These are phyloP conservation scores for Platichthys flesus DNA, from an alignment of 2,113 vertebrate genomes.

Conservation along the genomic window DNA sequence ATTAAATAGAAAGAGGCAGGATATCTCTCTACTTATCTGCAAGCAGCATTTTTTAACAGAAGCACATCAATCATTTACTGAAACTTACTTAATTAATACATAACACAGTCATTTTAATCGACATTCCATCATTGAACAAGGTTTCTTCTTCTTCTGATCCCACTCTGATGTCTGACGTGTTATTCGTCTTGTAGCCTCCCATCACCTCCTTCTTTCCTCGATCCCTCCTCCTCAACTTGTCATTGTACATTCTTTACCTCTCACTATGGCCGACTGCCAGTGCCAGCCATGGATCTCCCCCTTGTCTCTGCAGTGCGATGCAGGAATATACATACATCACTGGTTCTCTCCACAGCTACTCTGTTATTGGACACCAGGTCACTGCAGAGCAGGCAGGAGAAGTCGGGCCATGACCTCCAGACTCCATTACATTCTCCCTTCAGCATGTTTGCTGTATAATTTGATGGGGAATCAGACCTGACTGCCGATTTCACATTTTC, in stretches of 20 bases:
- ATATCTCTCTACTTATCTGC: too few species aligned
- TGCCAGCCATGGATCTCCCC: slow-evolving; percentile 10
- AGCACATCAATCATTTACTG: too few species aligned
- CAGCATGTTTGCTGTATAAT: not conserved
- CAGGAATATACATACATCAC: slow-evolving; percentile 44
- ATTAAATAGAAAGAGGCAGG: too few species aligned
- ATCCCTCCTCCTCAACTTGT: not conserved
- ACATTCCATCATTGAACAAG: too few species aligned
- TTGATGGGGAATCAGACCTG: not conserved
- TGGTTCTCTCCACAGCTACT: not conserved
- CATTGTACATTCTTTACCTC: not conserved
- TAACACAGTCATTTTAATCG: too few species aligned
- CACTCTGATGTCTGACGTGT: not conserved
- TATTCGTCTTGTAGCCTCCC: not conserved
- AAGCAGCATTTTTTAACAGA: too few species aligned
- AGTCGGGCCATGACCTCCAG: not conserved
- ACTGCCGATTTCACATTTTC: slow-evolving; percentile 16
- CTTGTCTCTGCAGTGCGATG: slow-evolving; percentile 1
- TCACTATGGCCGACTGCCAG: slow-evolving; percentile 10
- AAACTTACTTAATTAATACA: too few species aligned
- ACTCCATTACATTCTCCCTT: not conserved
- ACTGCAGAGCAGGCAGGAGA: not conserved
- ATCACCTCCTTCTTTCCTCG: not conserved
- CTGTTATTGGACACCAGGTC: slow-evolving; percentile 18
- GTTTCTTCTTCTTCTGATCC: too few species aligned